Percentiles rank a stretch among this genome's conserved stretches.
Evolutionary conservation across 2,113 vertebrate genomes (phyloP).

Genomic region (Polypterus bichir): DNA sequence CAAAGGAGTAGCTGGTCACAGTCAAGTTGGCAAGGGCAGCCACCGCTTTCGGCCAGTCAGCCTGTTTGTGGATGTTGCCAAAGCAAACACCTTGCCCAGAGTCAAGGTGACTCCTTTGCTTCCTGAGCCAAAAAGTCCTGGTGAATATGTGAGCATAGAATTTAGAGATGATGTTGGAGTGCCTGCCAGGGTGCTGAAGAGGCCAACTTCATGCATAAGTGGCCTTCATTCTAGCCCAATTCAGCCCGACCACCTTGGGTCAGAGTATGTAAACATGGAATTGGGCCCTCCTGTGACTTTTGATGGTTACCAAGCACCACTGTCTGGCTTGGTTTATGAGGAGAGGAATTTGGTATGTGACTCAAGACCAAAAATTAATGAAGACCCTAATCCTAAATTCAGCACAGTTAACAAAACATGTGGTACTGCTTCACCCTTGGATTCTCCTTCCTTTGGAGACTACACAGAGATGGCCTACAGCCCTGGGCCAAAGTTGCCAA

Average conservation of each 20-base stretch:
- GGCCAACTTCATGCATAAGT: slow-evolving; percentile 42
- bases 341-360: no score
- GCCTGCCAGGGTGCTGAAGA: slow-evolving; percentile 31
- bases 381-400: neutral
- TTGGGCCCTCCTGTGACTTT: slow-evolving; percentile 46
- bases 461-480: slow-evolving; percentile 62
- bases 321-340: no score
- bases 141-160: slow-evolving; percentile 58
- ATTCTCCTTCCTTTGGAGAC: slow-evolving; percentile 45
- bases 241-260: slow-evolving; percentile 35
- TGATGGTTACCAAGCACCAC: slow-evolving; percentile 27
- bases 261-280: slow-evolving; percentile 60
- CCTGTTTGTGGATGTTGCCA: slow-evolving; percentile 52
- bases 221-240: slow-evolving; percentile 34
- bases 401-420: slow-evolving; percentile 20
- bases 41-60: slow-evolving; percentile 40
- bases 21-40: slow-evolving; percentile 23
- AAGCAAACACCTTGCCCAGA: slow-evolving; percentile 53
- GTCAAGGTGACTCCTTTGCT: slow-evolving; percentile 42
- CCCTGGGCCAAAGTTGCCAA: slow-evolving; percentile 20
- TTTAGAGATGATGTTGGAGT: slow-evolving; percentile 33
- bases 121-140: slow-evolving; percentile 49
- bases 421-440: slow-evolving; percentile 15
- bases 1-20: neutral
- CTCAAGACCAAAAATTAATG: neutral